Conservation (phyloP, 1,140 invertebrate genomes). For the Lethocerus indicus region DNA sequence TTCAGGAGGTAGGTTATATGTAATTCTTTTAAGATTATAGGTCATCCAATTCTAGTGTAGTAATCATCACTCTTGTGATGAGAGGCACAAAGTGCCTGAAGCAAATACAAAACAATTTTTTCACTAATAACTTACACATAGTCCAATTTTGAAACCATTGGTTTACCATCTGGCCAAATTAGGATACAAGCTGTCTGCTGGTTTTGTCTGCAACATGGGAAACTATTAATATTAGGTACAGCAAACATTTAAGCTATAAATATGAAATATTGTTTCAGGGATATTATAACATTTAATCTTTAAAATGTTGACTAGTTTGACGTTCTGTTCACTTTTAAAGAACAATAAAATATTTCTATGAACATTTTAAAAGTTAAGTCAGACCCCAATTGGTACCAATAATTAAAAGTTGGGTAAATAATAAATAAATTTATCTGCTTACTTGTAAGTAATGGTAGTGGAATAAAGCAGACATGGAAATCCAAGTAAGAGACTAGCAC, state of each 20-base stretch:
- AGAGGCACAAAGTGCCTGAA: not conserved
- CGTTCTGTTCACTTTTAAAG: not conserved
- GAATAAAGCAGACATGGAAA: slow-evolving; percentile 70
- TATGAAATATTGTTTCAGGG: not conserved
- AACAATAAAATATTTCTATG: not conserved
- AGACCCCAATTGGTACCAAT: not conserved
- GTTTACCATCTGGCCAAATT: slow-evolving; percentile 12
- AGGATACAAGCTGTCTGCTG: slow-evolving; percentile 21
- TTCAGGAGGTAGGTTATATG: no score
- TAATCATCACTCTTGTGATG: no score
- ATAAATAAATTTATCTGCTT: slow-evolving; percentile 18
- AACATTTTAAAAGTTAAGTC: not conserved
- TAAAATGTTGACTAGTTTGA: slow-evolving; percentile 7
- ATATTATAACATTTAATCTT: not conserved
- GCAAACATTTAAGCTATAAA: not conserved
- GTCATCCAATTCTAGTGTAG: no score
- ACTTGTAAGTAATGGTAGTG: slow-evolving; percentile 53
- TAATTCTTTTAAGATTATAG: no score
- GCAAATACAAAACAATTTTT: slow-evolving; percentile 8
- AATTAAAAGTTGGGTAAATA: not conserved
- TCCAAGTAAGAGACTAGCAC: slow-evolving; percentile 54
- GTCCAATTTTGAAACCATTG: slow-evolving; percentile 10
- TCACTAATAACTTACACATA: slow-evolving; percentile 15
- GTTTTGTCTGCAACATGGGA: slow-evolving; percentile 27
- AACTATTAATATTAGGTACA: slow-evolving; percentile 17